These are phyloP conservation scores for Hydropsyche betteni DNA, from an alignment of 2,888 invertebrate genomes.

Conservation along the genomic window DNA sequence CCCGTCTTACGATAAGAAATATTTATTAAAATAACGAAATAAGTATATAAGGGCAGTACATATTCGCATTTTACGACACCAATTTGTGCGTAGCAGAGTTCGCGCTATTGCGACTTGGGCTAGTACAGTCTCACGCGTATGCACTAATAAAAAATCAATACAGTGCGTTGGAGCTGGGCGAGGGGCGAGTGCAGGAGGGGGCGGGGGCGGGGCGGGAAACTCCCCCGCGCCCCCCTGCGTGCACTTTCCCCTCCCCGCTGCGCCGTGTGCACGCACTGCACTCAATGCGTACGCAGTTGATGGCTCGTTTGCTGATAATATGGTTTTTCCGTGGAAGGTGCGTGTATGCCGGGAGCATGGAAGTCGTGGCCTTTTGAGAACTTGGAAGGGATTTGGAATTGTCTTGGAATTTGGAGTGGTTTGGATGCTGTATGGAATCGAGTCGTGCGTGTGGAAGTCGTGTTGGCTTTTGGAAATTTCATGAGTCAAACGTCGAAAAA, in stretches of 20 bases:
- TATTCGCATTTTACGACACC: background rate
- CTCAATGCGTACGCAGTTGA: background rate
- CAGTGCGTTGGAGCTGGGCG: conserved; percentile 50
- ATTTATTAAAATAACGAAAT: no score
- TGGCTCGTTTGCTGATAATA: no score
- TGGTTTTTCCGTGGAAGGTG: no score
- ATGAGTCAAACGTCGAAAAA: no score
- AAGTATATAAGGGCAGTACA: background rate
- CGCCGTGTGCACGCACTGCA: conserved; percentile 26
- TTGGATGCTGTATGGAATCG: no score
- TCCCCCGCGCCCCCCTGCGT: conserved; percentile 28
- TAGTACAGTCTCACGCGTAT: conserved; percentile 49
- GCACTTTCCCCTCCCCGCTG: conserved; percentile 13
- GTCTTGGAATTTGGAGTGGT: no score
- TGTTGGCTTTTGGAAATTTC: no score
- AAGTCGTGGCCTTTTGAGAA: no score
- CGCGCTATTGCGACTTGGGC: conserved; percentile 21
- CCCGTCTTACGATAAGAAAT: no score
- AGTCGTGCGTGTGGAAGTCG: no score
- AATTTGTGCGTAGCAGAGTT: background rate
- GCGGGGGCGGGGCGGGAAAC: conserved; percentile 14
- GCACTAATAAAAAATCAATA: conserved; percentile 53
- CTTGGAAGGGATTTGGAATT: no score
- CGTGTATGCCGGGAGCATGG: no score
- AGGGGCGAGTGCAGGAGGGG: conserved; percentile 19